Base-by-base conservation (phyloP, 2,797 vertebrate species). In the Morelia viridis region DNA sequence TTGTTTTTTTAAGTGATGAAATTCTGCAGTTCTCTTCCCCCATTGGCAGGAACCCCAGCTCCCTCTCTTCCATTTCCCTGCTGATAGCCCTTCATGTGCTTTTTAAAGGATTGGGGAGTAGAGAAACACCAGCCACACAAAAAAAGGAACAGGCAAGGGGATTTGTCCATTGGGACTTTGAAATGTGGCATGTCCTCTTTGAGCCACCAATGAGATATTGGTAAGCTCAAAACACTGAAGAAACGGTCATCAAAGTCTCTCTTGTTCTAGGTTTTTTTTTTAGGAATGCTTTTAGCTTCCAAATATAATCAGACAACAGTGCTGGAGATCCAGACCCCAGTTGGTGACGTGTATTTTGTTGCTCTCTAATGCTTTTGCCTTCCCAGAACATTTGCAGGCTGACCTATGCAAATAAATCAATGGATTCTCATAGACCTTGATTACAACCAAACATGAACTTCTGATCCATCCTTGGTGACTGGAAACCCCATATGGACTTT, bases 401-500 rank as follows among this genome's bases (percentile, higher is more conserved):
- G 41, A 11, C 9, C 26, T 3, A 6, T 15, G 19, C 62, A 62
- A 64, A 53, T 53, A 62, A 62, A 62, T 26, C n/a, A 84, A 53
- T 31, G 61, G 58, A 17, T 22, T 46, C 46, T 85, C 80, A 65
- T 50, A 64, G 19, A 4, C n/a, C n/a, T 28, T 9, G 76, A 86
- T 50, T 71, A 46, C 6, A 5, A 53, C 3, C n/a, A n/a, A 22
- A 4, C 41, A 91, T 90, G n/a, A 57, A 80, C 22, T 13, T 53
- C 41, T 13, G 31, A 0, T 2, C 22, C 31, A 68, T 62, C 19
- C 0, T 4, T 0, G 0, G 19, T 19, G 46, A 46, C 35, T 10
- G 1, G 71, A 80, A 80, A 80, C 35, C 3, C 35, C 35, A 8
- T 46, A 80, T 46, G 19, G 35, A 24, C 8, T 3, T 24, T 80